Base-by-base conservation (phyloP, 2,888 invertebrate species). In the Calliopum simillimum region DNA sequence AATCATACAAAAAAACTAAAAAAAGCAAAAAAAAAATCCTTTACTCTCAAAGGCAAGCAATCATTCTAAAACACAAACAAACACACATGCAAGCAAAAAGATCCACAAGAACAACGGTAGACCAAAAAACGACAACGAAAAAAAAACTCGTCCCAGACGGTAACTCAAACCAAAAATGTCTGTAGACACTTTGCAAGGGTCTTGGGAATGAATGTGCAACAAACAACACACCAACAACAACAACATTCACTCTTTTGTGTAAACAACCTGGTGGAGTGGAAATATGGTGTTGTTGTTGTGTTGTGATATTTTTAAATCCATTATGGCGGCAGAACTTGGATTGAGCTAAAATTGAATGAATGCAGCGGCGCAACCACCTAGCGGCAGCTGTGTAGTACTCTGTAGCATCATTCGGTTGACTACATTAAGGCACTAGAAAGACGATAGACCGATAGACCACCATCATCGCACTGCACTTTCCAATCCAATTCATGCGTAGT, bases 91-190 rank as follows among this genome's bases (percentile, higher is more conserved):
- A 59, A 55, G 56, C 64, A 56, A 61, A 49, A 56, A 56, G 33
- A 44, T 14, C 55, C 11, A 23, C 19, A 55, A 55, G 14, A 55
- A 55, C 55, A 55, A 55, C 55, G 23, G 6, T 46, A 58, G 58
- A 43, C 55, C n/a, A 46, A 67, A 14, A 43, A 23, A 25, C 4
- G 47, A 21, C 6, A 14, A 12, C 12, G 23, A 21, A 47, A 14
- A n/a, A 53, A 58, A 53, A 64, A 64, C 53, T 41, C 25, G 70
- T 63, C 64, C 64, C 70, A 72, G 72, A 70, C 72, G 61, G 61
- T 58, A 64, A 62, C 72, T 61, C 70, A 72, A 68, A 72, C 70
- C 72, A 33, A 56, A 68, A 58, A 56, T 64, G 72, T 72, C 72
- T 72, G 68, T 61, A 47, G 21, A 33, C 8, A 16, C 53, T 41